These are phyloP conservation scores for Caiman crocodilus DNA, from an alignment of 2,797 vertebrate genomes.

Conservation along the genomic window DNA sequence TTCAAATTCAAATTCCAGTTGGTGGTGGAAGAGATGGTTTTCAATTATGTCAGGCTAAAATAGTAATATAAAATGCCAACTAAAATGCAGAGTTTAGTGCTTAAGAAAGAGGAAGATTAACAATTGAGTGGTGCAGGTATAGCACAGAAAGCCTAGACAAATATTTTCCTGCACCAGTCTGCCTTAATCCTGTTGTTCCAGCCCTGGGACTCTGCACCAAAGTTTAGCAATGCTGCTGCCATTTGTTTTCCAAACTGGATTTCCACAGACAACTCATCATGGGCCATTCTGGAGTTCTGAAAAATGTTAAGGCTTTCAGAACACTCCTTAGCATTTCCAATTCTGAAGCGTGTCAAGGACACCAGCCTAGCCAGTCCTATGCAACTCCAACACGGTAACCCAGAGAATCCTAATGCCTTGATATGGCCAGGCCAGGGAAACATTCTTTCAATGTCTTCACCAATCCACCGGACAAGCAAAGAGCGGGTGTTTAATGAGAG, in stretches of 20 bases:
- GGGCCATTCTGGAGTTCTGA: neutral
- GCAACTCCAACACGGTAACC: neutral
- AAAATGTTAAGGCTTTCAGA: neutral
- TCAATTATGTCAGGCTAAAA: neutral
- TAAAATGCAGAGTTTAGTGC: neutral
- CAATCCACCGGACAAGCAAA: neutral
- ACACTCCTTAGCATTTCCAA: neutral
- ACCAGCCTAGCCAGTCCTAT: neutral
- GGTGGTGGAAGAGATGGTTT: neutral
- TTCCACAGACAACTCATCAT: neutral
- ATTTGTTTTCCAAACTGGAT: neutral
- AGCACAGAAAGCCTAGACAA: too few relatives aligned
- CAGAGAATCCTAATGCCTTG: neutral
- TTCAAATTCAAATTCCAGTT: neutral
- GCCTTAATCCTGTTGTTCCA: neutral
- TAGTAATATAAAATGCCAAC: neutral
- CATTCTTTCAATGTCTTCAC: neutral
- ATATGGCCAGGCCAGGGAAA: neutral
- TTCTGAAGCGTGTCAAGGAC: rapidly evolving
- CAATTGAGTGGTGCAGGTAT: rapidly evolving
- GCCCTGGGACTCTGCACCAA: neutral
- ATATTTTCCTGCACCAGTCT: rapidly evolving
- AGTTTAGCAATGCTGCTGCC: neutral
- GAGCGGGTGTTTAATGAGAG: neutral
- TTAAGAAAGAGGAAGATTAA: neutral